Conservation (phyloP, 1,140 invertebrate species). For the Cephus cinctus region DNA sequence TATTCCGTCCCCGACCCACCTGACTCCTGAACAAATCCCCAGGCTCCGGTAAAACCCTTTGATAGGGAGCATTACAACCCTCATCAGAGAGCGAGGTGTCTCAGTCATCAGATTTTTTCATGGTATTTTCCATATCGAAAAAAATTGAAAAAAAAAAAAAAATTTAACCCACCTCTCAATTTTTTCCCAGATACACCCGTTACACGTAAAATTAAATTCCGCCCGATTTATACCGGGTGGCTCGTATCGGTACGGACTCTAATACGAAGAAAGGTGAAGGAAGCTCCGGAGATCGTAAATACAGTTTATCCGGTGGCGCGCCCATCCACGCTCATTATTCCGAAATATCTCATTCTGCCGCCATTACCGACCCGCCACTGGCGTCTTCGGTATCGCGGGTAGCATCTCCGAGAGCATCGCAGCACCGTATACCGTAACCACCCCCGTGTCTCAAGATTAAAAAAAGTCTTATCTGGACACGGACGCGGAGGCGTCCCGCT, state of each 20-base stretch:
- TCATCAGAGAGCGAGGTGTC: too few relatives aligned
- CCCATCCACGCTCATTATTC: conserved; percentile 55
- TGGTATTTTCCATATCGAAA: too few relatives aligned
- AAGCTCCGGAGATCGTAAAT: conserved; percentile 45
- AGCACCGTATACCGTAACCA: conserved; percentile 20
- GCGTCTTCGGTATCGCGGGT: too few relatives aligned
- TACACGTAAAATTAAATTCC: too few relatives aligned
- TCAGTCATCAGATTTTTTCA: too few relatives aligned
- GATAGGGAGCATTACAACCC: too few relatives aligned
- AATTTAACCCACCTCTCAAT: too few relatives aligned
- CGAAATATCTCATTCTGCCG: conserved; percentile 52
- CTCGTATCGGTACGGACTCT: conserved; percentile 16
- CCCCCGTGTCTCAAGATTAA: conserved; percentile 41
- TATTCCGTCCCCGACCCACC: too few relatives aligned
- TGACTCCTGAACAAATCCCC: too few relatives aligned
- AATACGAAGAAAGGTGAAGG: conserved; percentile 24
- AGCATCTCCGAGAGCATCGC: too few relatives aligned
- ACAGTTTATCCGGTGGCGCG: conserved; percentile 53
- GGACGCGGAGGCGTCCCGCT: conserved; percentile 5
- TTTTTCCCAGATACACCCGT: conserved; percentile 9
- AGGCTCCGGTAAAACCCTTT: too few relatives aligned
- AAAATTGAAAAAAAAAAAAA: not conserved
- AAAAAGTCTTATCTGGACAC: conserved; percentile 30
- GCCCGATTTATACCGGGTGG: not conserved
- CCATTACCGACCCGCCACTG: conserved; percentile 16